Percentiles rank a stretch among this genome's conserved stretches.
phyloP scores from a whole-genome alignment of 2,888 invertebrate species.

The Caenorhabditis sp. region DNA sequence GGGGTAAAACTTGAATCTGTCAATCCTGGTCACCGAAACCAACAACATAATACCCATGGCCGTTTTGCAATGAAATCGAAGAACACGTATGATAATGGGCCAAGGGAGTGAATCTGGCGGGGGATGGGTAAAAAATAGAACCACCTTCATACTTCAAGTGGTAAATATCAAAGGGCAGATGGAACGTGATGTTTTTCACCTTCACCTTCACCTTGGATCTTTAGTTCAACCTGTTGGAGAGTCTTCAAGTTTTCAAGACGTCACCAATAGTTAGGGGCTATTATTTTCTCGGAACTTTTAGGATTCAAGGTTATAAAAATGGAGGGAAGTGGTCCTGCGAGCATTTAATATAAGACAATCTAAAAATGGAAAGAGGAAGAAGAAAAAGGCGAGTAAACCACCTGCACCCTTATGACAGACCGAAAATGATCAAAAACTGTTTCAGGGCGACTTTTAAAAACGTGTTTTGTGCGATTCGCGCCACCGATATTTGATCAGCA shows the following conservation, averaged over 20 bases:
- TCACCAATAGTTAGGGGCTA: not conserved
- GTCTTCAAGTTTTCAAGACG: too few relatives aligned
- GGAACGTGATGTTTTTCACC: constrained; percentile 31
- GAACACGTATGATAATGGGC: constrained; percentile 6
- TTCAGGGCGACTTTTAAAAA: constrained; percentile 39
- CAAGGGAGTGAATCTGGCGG: too few relatives aligned
- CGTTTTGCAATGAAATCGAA: constrained; percentile 2
- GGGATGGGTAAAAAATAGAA: not conserved
- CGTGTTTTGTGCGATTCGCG: constrained; percentile 36
- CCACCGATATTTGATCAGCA: constrained; percentile 28
- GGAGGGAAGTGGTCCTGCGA: too few relatives aligned
- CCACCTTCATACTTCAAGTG: not conserved
- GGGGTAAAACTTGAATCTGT: constrained; percentile 34
- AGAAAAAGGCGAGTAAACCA: constrained; percentile 10
- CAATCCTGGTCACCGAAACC: constrained; percentile 21
- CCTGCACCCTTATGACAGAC: constrained; percentile 19
- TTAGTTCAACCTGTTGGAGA: not conserved
- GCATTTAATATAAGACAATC: not conserved
- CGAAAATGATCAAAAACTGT: constrained; percentile 41
- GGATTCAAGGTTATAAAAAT: too few relatives aligned
- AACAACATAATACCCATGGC: constrained; percentile 13
- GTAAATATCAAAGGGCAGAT: constrained; percentile 21
- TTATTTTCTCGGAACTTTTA: too few relatives aligned
- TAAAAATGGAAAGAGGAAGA: not conserved
- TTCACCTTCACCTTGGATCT: constrained; percentile 1